Conservation (phyloP, 1,140 invertebrate genomes). For the Berghia stephanieae region DNA sequence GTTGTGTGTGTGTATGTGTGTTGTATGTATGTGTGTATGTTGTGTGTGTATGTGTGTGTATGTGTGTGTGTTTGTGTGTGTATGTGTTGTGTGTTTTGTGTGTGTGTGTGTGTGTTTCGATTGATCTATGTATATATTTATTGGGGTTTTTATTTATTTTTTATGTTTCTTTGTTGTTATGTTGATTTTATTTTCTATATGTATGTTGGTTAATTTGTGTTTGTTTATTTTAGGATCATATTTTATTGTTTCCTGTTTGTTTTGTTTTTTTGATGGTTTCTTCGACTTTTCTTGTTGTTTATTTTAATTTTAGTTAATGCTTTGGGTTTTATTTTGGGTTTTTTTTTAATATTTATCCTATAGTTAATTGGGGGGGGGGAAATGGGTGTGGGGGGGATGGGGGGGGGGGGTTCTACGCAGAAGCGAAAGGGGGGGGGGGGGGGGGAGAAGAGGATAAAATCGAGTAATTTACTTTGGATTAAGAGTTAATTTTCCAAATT, state of each 20-base stretch:
- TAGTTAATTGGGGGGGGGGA: background rate
- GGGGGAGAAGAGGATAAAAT: slow-evolving; percentile 5
- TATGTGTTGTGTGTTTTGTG: background rate
- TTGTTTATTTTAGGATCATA: background rate
- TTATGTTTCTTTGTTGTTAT: background rate
- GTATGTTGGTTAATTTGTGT: background rate
- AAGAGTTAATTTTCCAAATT: no score
- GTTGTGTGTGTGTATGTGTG: no score
- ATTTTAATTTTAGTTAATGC: background rate
- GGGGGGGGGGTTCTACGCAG: background rate
- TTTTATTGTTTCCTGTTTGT: background rate
- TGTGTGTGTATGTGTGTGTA: slow-evolving; percentile 11
- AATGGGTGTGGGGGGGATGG: background rate
- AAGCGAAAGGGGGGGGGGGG: background rate
- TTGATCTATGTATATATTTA: background rate
- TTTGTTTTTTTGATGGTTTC: background rate
- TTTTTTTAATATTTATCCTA: background rate
- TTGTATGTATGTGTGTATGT: slow-evolving; percentile 21
- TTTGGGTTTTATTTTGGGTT: background rate
- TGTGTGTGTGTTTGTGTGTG: slow-evolving; percentile 16
- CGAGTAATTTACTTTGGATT: no score
- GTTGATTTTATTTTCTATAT: background rate
- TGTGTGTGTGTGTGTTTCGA: background rate
- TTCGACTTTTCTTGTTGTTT: background rate
- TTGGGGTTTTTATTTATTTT: background rate